Evolutionary conservation across 2,113 vertebrate species (phyloP).

Genomic region (Nettapus auritus): DNA sequence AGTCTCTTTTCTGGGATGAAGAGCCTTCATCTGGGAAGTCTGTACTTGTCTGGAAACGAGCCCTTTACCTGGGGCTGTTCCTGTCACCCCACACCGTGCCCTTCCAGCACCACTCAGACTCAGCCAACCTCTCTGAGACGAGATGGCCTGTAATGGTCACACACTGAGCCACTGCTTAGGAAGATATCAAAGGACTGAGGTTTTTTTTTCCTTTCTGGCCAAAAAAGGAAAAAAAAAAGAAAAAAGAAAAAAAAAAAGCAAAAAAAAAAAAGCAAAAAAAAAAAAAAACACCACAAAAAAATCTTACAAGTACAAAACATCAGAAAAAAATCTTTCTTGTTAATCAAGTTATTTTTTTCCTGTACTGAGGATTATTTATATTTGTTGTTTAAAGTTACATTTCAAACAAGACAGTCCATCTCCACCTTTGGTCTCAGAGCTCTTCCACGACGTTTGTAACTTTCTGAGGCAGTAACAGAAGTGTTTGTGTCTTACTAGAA

Average conservation of each 20-base stretch:
- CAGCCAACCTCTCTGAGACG: background rate
- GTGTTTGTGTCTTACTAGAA: background rate
- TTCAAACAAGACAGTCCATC: background rate
- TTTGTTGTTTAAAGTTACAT: background rate
- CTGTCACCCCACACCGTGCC: background rate
- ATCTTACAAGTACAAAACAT: background rate
- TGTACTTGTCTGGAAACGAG: background rate
- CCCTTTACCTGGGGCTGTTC: background rate
- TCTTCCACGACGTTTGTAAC: background rate
- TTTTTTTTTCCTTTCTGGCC: background rate
- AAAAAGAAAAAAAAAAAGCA: background rate
- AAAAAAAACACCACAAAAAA: background rate
- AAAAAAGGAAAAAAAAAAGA: background rate
- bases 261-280: too few species aligned
- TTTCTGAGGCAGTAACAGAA: background rate
- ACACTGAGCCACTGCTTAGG: background rate
- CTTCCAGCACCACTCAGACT: background rate
- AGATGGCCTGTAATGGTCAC: background rate
- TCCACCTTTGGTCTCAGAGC: background rate
- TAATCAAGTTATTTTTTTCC: background rate
- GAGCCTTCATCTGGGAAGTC: background rate
- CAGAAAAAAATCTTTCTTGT: background rate
- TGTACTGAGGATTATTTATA: background rate
- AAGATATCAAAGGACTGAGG: background rate
- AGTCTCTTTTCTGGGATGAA: background rate